Conservation (phyloP, 2,888 invertebrate species). For the Abrostola tripartita region DNA sequence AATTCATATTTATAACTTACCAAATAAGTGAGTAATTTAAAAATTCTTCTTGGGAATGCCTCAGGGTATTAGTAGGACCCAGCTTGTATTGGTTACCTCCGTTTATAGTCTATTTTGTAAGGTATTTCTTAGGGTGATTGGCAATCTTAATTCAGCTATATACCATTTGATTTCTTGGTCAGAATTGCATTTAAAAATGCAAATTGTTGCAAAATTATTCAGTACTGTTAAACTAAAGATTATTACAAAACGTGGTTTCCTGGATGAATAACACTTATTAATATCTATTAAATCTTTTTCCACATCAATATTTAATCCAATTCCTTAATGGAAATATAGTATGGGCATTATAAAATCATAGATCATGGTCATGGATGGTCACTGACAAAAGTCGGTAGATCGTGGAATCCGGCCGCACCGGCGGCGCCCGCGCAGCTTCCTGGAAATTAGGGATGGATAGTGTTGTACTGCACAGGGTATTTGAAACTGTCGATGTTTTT, state of each 20-base stretch:
- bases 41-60: not conserved
- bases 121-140: no score
- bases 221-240: not conserved
- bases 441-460: conserved; percentile 83
- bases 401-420: conserved; percentile 83
- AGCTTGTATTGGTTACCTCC: no score
- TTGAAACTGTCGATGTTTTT: conserved; percentile 24
- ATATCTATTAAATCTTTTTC: not conserved
- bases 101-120: no score
- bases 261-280: conserved; percentile 1
- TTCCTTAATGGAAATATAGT: conserved; percentile 46
- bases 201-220: not conserved
- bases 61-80: not conserved
- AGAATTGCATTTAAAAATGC: no score
- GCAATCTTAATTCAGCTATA: no score
- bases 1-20: no score
- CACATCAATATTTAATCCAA: conserved; percentile 15
- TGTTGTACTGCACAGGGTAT: conserved; percentile 56
- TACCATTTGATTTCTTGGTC: no score
- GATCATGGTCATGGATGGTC: conserved; percentile 73
- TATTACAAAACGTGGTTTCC: not conserved
- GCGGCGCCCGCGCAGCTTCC: conserved; percentile 86
- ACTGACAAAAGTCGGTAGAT: conserved; percentile 79
- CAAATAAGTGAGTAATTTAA: no score
- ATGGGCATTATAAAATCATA: conserved; percentile 44